Conservation (phyloP, 2,888 invertebrate genomes). For the Spisula solida region DNA sequence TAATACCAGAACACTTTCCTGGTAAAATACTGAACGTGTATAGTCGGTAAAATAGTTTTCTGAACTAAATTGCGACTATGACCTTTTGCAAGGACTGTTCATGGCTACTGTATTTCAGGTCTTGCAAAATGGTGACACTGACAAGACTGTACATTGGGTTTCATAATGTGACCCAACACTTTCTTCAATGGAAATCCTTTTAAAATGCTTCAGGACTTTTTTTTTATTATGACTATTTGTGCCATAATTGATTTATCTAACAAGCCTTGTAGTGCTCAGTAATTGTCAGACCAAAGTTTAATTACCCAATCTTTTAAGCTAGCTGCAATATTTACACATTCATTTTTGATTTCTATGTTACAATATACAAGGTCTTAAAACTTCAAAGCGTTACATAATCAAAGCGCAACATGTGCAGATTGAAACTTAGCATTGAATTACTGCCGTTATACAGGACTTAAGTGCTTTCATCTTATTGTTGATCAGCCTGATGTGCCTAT, state of each 20-base stretch:
- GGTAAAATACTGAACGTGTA: background rate
- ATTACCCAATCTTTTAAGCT: background rate
- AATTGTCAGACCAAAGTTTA: background rate
- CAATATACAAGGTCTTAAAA: conserved; percentile 5
- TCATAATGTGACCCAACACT: background rate
- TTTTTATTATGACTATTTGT: background rate
- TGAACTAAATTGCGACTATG: background rate
- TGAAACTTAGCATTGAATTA: background rate
- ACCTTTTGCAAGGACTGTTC: too few relatives aligned
- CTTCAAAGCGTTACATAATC: conserved; percentile 7
- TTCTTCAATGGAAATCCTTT: background rate
- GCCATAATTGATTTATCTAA: background rate
- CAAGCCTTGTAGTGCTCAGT: background rate
- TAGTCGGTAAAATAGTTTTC: background rate
- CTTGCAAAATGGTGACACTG: background rate
- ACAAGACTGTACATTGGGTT: background rate
- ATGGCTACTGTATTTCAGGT: too few relatives aligned
- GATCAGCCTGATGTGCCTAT: background rate
- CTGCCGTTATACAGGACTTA: background rate
- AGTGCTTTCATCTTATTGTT: conserved; percentile 6
- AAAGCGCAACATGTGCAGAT: background rate
- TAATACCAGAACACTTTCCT: background rate
- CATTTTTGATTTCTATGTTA: background rate
- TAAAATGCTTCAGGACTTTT: background rate
- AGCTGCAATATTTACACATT: conserved; percentile 12